Base-by-base conservation (phyloP, 1,140 invertebrate species). In the Reticulitermes speratus region DNA sequence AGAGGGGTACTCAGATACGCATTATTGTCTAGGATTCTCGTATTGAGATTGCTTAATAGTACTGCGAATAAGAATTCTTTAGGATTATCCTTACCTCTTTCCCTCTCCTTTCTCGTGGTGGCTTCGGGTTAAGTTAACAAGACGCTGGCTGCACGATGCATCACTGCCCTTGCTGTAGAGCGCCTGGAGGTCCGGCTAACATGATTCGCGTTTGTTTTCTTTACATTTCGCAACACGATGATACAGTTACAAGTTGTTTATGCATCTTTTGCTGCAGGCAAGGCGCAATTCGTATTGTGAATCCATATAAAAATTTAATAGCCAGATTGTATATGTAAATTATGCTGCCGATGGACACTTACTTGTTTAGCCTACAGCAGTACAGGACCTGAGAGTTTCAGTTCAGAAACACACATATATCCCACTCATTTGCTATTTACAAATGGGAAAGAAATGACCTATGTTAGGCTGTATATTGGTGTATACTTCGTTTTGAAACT, bases 101-200 rank as follows among this genome's bases (percentile, higher is more conserved):
- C 55, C 25, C 65, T 75, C 65, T 75, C 65, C 65, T 75, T 75
- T 75, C 65, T 75, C 65, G 65, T 75, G 65, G 65, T 75, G 65
- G 65, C 65, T 75, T 30, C 65, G n/a, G n/a, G 65, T 75, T 25
- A 75, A 30, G 65, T 75, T 75, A 75, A n/a, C 65, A 30, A 75
- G n/a, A 30, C n/a, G n/a, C 14, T 55, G 52, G 12, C n/a, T 75
- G 65, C 65, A 75, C 25, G 65, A 75, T 75, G 65, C 65, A 30
- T 75, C 65, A 75, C n/a, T 75, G 65, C 65, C 65, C 65, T 75
- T 75, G 65, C n/a, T 14, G 3, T 30, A 30, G 25, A 30, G 16
- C 65, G 65, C 65, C 65, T 30, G 65, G 14, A 75, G 65, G 65
- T 75, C 65, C 65, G 8, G 65, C 65, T 75, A 75, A 75, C 65